Percentiles rank a stretch among this genome's conserved stretches.
phyloP scores from a whole-genome alignment of 2,888 invertebrate species.

The Pandemis corylana region DNA sequence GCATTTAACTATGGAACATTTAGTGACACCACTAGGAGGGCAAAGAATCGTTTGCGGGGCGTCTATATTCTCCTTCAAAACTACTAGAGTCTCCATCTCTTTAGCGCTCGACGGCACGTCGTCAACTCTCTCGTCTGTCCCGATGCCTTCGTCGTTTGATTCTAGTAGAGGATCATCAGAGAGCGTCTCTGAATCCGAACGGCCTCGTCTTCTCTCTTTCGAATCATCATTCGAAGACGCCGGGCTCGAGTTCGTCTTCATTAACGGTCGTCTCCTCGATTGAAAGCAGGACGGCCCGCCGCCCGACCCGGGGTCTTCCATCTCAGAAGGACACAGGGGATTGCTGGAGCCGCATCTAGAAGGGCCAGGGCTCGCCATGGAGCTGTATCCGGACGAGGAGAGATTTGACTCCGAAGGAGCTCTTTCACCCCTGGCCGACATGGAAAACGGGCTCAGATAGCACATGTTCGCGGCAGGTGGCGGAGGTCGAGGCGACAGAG shows the following conservation, averaged over 20 bases:
- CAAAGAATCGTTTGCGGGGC: slow-evolving; percentile 74
- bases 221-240: slow-evolving; percentile 75
- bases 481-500: slow-evolving; percentile 86
- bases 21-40: slow-evolving; percentile 80
- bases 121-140: slow-evolving; percentile 90
- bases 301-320: slow-evolving; percentile 89
- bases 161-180: slow-evolving; percentile 89
- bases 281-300: slow-evolving; percentile 82
- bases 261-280: slow-evolving; percentile 85
- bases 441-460: slow-evolving; percentile 91
- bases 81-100: slow-evolving; percentile 80
- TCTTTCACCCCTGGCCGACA: slow-evolving; percentile 89
- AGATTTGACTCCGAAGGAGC: slow-evolving; percentile 93
- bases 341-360: slow-evolving; percentile 93
- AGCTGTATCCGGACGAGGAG: slow-evolving; percentile 93
- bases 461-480: slow-evolving; percentile 86
- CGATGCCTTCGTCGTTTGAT: slow-evolving; percentile 91
- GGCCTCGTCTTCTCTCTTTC: slow-evolving; percentile 83
- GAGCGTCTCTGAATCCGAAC: slow-evolving; percentile 90
- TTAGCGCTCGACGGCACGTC: slow-evolving; percentile 89
- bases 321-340: slow-evolving; percentile 90
- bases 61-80: slow-evolving; percentile 76
- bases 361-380: slow-evolving; percentile 93
- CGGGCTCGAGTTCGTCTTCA: slow-evolving; percentile 85
- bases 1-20: slow-evolving; percentile 84